Conservation (phyloP, 1,140 invertebrate genomes). For the Lordiphosa stackelbergi region DNA sequence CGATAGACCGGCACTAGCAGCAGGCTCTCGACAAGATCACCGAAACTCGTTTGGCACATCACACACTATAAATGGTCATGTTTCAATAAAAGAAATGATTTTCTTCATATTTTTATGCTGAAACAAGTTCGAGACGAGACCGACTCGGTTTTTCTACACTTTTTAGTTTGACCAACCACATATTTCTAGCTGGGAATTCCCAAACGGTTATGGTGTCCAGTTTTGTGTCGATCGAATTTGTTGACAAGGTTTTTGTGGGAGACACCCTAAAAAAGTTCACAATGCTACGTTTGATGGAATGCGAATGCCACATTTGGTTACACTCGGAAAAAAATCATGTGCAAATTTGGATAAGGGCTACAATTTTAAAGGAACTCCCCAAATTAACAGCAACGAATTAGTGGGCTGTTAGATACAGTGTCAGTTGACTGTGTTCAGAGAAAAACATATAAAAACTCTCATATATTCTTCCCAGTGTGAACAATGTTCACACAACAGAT, state of each 20-base stretch:
- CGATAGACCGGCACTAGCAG: conserved; percentile 12
- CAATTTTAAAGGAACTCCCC: no score
- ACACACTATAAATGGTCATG: conserved; percentile 42
- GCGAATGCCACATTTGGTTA: conserved; percentile 10
- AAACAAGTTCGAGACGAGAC: conserved; percentile 55
- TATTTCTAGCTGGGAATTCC: conserved; percentile 68
- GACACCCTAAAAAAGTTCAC: conserved; percentile 26
- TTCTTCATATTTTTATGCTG: conserved; percentile 60
- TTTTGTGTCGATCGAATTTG: conserved; percentile 19
- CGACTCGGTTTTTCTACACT: conserved; percentile 44
- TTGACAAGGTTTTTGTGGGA: conserved; percentile 16
- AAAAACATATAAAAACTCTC: no score
- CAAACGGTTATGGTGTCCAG: conserved; percentile 54
- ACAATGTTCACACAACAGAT: no score
- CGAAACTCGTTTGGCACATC: conserved; percentile 46
- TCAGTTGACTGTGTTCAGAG: no score
- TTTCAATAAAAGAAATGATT: conserved; percentile 63
- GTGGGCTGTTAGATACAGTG: no score
- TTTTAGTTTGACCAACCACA: conserved; percentile 41
- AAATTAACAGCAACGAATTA: no score
- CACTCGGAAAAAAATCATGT: no score
- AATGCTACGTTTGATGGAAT: conserved; percentile 39
- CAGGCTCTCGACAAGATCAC: conserved; percentile 25
- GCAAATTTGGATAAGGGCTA: no score
- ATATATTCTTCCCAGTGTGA: no score